Conservation (phyloP, 92 coral and sea anemone species). For the Porites rus region DNA sequence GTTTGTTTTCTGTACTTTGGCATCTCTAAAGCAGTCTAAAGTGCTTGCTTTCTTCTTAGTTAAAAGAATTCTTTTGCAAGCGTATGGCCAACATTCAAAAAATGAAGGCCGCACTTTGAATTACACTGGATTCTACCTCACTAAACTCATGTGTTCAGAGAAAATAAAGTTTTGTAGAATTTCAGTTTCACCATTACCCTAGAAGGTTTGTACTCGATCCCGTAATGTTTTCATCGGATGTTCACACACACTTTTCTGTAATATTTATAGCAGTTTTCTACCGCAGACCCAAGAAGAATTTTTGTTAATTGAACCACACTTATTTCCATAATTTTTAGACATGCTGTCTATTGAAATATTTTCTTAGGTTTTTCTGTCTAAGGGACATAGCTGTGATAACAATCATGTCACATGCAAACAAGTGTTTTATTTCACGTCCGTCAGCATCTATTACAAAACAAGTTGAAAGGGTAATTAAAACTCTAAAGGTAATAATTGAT, state of each 20-base stretch:
- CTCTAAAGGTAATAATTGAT: not conserved
- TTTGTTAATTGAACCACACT: not conserved
- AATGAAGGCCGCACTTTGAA: not conserved
- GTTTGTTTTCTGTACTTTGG: slow-evolving; percentile 16
- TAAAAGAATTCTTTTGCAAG: not conserved
- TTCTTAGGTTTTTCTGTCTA: not conserved
- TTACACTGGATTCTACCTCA: not conserved
- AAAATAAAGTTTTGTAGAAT: not conserved
- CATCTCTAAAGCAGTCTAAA: not conserved
- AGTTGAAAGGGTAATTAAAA: not conserved
- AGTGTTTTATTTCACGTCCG: not conserved
- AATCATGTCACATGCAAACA: not conserved
- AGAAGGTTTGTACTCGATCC: not conserved
- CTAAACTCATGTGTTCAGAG: not conserved
- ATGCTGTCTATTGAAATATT: slow-evolving; percentile 14
- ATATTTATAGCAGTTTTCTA: not conserved
- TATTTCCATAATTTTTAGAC: slow-evolving; percentile 50
- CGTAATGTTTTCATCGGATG: not conserved
- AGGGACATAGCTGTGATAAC: not conserved
- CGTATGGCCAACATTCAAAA: not conserved
- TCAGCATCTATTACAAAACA: not conserved
- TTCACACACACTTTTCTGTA: not conserved
- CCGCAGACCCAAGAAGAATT: not conserved
- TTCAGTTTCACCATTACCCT: not conserved
- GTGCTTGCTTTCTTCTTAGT: not conserved